These are phyloP conservation scores for Germaria angustata DNA, from an alignment of 2,888 invertebrate species.

Conservation along the genomic window DNA sequence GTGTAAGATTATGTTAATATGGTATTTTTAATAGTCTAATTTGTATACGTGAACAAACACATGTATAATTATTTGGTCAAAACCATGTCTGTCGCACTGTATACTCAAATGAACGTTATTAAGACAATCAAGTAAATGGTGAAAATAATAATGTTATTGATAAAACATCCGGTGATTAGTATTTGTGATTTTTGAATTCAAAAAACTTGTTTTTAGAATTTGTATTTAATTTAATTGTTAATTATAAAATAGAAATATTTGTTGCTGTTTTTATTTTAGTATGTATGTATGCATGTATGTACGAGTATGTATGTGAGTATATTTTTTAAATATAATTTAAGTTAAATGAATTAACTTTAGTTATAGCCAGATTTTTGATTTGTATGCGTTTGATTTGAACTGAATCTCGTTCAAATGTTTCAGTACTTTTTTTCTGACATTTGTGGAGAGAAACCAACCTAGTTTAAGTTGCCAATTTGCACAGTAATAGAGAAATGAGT, in stretches of 20 bases:
- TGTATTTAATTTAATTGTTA: too few relatives aligned
- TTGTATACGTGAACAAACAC: slow-evolving; percentile 57
- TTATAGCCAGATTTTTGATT: neutral
- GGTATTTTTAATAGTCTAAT: slow-evolving; percentile 40
- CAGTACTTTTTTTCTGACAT: neutral
- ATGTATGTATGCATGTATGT: neutral
- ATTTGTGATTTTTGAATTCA: slow-evolving; percentile 13
- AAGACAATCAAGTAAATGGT: neutral
- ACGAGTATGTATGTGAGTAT: too few relatives aligned
- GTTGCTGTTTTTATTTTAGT: slow-evolving; percentile 11
- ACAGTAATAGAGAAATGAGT: neutral
- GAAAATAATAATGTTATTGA: slow-evolving; percentile 39
- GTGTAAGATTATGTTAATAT: neutral
- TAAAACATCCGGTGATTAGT: slow-evolving; percentile 65
- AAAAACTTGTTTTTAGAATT: slow-evolving; percentile 47
- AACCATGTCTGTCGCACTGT: neutral
- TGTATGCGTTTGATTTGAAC: neutral
- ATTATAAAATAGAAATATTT: too few relatives aligned
- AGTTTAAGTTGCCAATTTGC: neutral
- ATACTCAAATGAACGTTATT: neutral
- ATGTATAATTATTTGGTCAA: slow-evolving; percentile 19
- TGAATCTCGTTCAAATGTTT: slow-evolving; percentile 42
- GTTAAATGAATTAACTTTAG: too few relatives aligned
- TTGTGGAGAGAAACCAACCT: slow-evolving; percentile 10
- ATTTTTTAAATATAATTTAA: too few relatives aligned